These are phyloP conservation scores for Polyommatus iphigenia DNA, from an alignment of 2,888 invertebrate species.

Conservation along the genomic window DNA sequence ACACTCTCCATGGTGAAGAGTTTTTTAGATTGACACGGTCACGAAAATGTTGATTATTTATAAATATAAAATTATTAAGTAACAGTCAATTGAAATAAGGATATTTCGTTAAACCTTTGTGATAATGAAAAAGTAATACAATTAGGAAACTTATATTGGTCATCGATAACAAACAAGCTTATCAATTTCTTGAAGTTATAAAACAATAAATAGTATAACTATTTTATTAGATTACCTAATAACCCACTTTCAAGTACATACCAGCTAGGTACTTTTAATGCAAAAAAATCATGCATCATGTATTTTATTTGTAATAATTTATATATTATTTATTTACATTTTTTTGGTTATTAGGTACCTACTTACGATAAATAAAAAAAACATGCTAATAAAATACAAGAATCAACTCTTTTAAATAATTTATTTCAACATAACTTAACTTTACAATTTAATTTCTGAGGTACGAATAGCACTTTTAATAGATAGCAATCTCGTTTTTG, in stretches of 20 bases:
- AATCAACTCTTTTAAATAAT: not conserved
- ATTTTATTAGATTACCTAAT: not conserved
- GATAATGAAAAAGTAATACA: conserved; percentile 14
- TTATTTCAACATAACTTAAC: not conserved
- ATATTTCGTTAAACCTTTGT: not conserved
- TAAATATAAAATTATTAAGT: conserved; percentile 47
- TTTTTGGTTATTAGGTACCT: no score
- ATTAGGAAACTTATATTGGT: not conserved
- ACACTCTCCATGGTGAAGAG: conserved; percentile 58
- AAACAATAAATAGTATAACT: not conserved
- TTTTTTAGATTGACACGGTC: conserved; percentile 37
- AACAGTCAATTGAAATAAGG: conserved; percentile 36
- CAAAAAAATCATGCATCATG: no score
- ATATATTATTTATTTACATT: no score
- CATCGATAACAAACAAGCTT: not conserved
- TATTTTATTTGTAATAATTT: no score
- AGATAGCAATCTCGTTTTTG: not conserved
- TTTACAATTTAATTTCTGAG: not conserved
- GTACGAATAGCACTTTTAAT: not conserved
- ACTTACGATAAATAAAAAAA: not conserved
- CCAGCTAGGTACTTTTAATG: no score
- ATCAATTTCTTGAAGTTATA: not conserved
- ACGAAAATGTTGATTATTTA: conserved; percentile 54
- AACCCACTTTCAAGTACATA: no score
- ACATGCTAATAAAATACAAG: not conserved